Percentiles rank a stretch among this genome's conserved stretches.
Evolutionary conservation across 2,113 vertebrate species (phyloP).

Genomic region (Prunella fulvescens): DNA sequence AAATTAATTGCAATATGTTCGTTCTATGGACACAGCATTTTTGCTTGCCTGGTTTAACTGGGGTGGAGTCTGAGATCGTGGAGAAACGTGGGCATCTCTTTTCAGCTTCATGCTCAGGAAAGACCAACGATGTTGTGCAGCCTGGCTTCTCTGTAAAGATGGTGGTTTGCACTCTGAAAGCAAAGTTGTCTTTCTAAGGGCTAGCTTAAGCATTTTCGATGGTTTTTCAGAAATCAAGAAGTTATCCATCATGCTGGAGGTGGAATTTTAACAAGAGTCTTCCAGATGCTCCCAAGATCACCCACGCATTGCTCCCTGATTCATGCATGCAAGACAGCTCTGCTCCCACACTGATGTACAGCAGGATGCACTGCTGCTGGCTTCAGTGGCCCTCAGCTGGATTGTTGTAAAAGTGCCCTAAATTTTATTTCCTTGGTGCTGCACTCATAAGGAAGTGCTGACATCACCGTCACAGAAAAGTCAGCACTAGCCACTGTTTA

Average conservation of each 20-base stretch:
- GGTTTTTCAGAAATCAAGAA: constrained; percentile 15
- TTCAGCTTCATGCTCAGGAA: not conserved
- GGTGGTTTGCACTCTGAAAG: not conserved
- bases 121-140: not conserved
- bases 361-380: not conserved
- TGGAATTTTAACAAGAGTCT: constrained; percentile 52
- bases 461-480: not conserved
- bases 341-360: not conserved
- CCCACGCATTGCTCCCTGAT: constrained; percentile 2
- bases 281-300: constrained; percentile 42
- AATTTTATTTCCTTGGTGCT: not conserved
- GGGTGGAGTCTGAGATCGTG: not conserved
- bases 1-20: not conserved
- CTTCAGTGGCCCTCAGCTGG: not conserved
- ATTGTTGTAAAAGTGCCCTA: not conserved
- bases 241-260: constrained; percentile 10
- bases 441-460: not conserved
- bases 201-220: not conserved
- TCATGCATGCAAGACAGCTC: not conserved
- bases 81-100: not conserved
- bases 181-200: not conserved
- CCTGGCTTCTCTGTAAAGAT: not conserved
- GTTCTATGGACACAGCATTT: not conserved
- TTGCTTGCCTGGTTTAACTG: not conserved
- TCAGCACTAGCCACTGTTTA: not conserved